Percentiles rank a stretch among this genome's conserved stretches.
Conservation (phyloP, 2,888 invertebrate species). For the Tenthredo amoena region DNA sequence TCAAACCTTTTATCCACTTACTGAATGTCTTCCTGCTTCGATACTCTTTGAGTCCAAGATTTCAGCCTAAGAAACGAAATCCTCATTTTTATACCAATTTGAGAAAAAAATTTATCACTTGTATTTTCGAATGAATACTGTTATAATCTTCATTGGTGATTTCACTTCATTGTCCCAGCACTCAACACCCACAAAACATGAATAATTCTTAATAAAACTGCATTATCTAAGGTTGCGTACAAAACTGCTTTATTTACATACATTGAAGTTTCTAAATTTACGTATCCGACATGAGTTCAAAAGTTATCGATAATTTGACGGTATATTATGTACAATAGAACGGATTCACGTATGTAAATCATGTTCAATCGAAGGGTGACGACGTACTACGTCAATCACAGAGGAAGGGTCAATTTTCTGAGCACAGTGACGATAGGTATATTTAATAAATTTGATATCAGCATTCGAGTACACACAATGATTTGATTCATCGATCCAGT, state of each 20-base stretch:
- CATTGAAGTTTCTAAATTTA: background rate
- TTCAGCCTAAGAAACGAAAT: background rate
- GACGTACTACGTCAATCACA: background rate
- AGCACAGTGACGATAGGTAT: background rate
- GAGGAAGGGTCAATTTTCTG: background rate
- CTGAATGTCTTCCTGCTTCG: background rate
- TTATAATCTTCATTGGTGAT: background rate
- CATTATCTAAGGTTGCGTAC: background rate
- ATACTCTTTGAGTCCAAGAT: background rate
- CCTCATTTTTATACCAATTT: background rate
- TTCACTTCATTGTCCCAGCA: background rate
- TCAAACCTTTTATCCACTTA: background rate
- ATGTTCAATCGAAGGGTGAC: background rate
- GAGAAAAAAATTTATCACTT: no score
- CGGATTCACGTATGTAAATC: background rate
- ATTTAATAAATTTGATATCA: conserved; percentile 3
- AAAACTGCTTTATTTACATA: background rate
- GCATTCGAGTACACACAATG: background rate
- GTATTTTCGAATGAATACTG: no score
- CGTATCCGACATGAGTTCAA: background rate
- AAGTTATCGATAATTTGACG: background rate
- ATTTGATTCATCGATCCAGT: background rate
- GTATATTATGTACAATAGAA: background rate
- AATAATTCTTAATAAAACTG: background rate
- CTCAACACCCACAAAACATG: background rate